Evolutionary conservation across 2,888 invertebrate genomes (phyloP), one percentile per base, ranked within the genome.

Genomic region (Cordylochernes scorpioides): DNA sequence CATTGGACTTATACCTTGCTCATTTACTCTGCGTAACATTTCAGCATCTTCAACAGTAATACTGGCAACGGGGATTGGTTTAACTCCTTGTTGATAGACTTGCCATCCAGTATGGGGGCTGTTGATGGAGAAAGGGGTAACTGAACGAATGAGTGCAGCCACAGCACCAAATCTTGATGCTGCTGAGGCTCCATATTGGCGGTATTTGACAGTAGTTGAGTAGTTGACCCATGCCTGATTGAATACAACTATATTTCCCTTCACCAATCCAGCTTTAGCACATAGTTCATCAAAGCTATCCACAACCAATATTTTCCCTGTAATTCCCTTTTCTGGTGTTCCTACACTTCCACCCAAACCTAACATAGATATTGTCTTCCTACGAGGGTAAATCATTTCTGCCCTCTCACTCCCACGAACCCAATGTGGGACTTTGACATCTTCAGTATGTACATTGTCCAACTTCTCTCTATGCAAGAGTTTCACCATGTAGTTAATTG

Each of bases 71-170:
- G 27, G 27, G 12, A 27, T 30, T 15, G 18, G 12, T 12, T 15
- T 28, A 12, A 16, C 17, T 17, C 18, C 17, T 17, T 18, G 10
- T 7, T 9, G 14, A 10, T 17, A 19, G 27, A 26, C 18, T 25
- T 69, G 68, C 49, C 61, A 57, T 2, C 78, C 77, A 1, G 77
- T 71, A 43, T 78, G 77, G 0, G 74, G 71, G 1, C 68, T 63
- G 42, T 68, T 60, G 21, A 77, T 61, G 1, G 75, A 77, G 47
- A 68, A 69, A 1, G 73, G 71, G 1, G 75, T 63, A 5, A 74
- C 61, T 1, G 75, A 74, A 34, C 70, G 58, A 5, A 75, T 62
- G 12, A 80, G 54, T 8, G 67, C 61, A 1, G 73, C 77, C 7
- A 72, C 62, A 1, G 71, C 78, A 5, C 75, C 77, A 42, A 65